A percentile compares a stretch with the other conserved stretches of the same genome.
Evolutionary conservation across 1,140 invertebrate genomes (phyloP).

Genomic region (Dinoponera quadriceps): DNA sequence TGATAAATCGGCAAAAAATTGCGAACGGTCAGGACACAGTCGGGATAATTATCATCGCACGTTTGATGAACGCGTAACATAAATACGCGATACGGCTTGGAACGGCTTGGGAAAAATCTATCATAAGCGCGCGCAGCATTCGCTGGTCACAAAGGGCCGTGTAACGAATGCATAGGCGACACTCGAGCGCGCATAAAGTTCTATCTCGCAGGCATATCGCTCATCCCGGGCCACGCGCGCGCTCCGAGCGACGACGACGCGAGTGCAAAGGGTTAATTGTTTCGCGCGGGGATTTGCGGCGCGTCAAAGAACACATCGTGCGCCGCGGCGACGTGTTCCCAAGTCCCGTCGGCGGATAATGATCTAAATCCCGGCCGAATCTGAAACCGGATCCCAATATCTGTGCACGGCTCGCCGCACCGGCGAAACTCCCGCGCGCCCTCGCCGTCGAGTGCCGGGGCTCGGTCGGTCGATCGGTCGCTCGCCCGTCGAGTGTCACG

Average conservation of each 20-base stretch:
- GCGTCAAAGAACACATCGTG: constrained; percentile 70
- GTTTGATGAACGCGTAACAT: constrained; percentile 1
- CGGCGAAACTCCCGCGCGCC: constrained; percentile 6
- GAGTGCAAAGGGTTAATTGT: constrained; percentile 69
- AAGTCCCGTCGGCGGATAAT: constrained; percentile 70
- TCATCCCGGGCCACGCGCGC: constrained; percentile 15
- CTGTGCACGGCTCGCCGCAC: constrained; percentile 41
- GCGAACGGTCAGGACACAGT: background rate
- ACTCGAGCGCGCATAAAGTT: constrained; percentile 7
- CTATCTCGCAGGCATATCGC: constrained; percentile 21
- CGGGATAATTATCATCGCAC: constrained; percentile 14
- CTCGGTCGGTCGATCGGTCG: background rate
- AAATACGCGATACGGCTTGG: constrained; percentile 35
- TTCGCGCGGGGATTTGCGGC: constrained; percentile 71
- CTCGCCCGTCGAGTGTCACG: constrained; percentile 62
- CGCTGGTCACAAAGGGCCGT: constrained; percentile 28
- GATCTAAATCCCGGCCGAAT: constrained; percentile 72
- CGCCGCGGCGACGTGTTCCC: constrained; percentile 69
- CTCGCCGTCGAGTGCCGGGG: constrained; percentile 20
- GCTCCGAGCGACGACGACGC: constrained; percentile 23
- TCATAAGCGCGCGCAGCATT: constrained; percentile 28
- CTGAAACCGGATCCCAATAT: constrained; percentile 69
- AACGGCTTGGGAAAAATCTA: constrained; percentile 21
- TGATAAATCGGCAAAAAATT: no score
- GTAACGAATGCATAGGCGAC: constrained; percentile 43